Base-by-base conservation (phyloP, 1,140 invertebrate species). In the Cydia pomonella region DNA sequence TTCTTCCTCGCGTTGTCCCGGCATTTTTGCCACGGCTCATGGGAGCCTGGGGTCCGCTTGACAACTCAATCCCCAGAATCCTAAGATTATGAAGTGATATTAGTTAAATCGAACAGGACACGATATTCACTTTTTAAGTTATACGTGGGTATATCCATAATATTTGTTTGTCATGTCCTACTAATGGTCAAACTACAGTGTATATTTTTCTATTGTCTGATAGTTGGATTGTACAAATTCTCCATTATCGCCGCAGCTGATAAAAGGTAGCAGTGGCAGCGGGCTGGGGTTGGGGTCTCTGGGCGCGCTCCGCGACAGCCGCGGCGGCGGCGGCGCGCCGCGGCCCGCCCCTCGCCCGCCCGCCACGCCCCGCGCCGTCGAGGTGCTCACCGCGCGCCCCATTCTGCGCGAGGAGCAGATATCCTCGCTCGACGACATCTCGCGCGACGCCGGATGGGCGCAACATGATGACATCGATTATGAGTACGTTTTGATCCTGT, bases 321-420 rank as follows among this genome's bases (percentile, higher is more conserved):
- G 80, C 76, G 72, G 74, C 74, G 82, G 41, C 73, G 80, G 75
- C 74, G 78, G 80, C 76, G 72, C 64, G 74, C 74, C 82, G 41
- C 83, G 89, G 71, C 73, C 80, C 64, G 79, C 80, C 73, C 86
- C 81, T 69, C 87, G 84, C 76, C 82, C 83, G 78, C 83, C 86
- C 29, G 83, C 86, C 78, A 87, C 88, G 75, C 87, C 88, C 64
- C 86, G 91, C 82, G 92, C 90, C 76, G 87, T 85, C 63, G 92
- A 90, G 79, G 84, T 89, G 76, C 82, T 92, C 27, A 89, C 87
- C 10, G 84, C 91, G 25, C 82, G 97, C 69, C 97, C 97, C 44
- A 98, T 99, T 66, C 97, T 99, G 64, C 97, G 97, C 76, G 97
- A 98, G 84, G 97, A 98, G 88, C 97, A 98, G 91, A 94, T 99